Conservation (phyloP, 2,797 vertebrate genomes). For the Pseudopleuronectes americanus region DNA sequence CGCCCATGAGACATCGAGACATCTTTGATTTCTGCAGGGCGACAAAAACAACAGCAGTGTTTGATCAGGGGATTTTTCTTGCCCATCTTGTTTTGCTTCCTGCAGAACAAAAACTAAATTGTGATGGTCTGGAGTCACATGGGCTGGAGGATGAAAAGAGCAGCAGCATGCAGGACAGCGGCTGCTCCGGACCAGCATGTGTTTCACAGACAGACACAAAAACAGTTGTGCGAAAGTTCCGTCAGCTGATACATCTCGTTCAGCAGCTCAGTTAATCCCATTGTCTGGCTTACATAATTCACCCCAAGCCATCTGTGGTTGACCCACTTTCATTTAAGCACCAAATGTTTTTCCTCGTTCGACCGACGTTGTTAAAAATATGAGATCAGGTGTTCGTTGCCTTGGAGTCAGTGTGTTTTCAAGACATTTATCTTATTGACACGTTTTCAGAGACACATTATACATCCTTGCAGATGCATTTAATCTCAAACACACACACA, state of each 20-base stretch:
- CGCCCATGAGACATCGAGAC: conserved; percentile 7
- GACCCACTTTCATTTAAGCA: conserved; percentile 75
- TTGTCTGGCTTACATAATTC: conserved; percentile 79
- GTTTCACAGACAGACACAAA: conserved; percentile 59
- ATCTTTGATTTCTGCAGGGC: conserved; percentile 21
- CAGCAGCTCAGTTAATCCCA: conserved; percentile 78
- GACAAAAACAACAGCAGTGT: conserved; percentile 24
- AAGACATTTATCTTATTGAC: not conserved
- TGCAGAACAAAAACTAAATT: conserved; percentile 31
- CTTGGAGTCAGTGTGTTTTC: too few species aligned
- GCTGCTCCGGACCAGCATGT: conserved; percentile 50
- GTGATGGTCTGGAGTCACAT: conserved; percentile 48
- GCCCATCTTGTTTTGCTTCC: conserved; percentile 31
- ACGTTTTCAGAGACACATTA: conserved; percentile 13
- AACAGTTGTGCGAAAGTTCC: conserved; percentile 67
- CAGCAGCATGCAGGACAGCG: conserved; percentile 31
- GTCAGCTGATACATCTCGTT: conserved; percentile 77
- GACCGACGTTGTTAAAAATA: conserved; percentile 15
- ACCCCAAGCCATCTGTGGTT: conserved; percentile 77
- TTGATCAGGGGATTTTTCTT: not conserved
- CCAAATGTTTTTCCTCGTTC: conserved; percentile 42
- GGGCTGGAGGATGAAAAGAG: conserved; percentile 37
- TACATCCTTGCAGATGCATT: conserved; percentile 4
- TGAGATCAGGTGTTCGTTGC: conserved; percentile 17
- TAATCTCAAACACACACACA: conserved; percentile 22